These are phyloP conservation scores for Leptopilina drosophilae DNA, from an alignment of 2,888 invertebrate species.

Conservation along the genomic window DNA sequence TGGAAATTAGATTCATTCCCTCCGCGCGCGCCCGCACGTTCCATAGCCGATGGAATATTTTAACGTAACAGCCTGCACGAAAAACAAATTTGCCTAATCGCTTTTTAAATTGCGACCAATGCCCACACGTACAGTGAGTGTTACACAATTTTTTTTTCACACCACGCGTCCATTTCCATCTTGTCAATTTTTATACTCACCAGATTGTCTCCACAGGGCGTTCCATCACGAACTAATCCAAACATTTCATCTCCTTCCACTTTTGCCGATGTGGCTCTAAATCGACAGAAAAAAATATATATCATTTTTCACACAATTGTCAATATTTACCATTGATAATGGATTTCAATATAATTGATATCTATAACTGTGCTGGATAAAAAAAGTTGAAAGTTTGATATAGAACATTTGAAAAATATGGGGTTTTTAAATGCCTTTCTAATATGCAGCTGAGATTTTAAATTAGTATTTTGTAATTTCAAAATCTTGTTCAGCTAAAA, in stretches of 20 bases:
- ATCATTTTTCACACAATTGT: too few relatives aligned
- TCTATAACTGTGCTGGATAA: too few relatives aligned
- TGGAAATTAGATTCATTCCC: constrained; percentile 12
- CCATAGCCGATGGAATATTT: background rate
- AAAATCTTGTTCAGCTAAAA: too few relatives aligned
- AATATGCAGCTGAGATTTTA: too few relatives aligned
- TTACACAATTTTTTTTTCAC: background rate
- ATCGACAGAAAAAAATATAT: background rate
- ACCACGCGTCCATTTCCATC: too few relatives aligned
- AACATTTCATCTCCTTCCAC: constrained; percentile 74
- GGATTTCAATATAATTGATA: too few relatives aligned
- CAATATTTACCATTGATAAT: too few relatives aligned
- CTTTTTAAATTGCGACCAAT: constrained; percentile 28
- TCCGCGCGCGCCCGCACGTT: too few relatives aligned
- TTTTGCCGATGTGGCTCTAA: constrained; percentile 52
- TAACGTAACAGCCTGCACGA: background rate
- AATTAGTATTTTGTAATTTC: too few relatives aligned
- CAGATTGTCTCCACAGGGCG: constrained; percentile 94
- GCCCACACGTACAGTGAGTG: background rate
- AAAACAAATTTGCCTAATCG: constrained; percentile 24
- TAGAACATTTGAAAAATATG: too few relatives aligned
- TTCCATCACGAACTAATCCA: constrained; percentile 95
- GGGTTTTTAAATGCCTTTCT: too few relatives aligned
- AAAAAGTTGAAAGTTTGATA: too few relatives aligned
- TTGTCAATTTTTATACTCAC: constrained; percentile 72